Percentiles rank a stretch among this genome's conserved stretches.
phyloP scores from a whole-genome alignment of 2,113 vertebrate species.

The Mastomys natalensis region DNA sequence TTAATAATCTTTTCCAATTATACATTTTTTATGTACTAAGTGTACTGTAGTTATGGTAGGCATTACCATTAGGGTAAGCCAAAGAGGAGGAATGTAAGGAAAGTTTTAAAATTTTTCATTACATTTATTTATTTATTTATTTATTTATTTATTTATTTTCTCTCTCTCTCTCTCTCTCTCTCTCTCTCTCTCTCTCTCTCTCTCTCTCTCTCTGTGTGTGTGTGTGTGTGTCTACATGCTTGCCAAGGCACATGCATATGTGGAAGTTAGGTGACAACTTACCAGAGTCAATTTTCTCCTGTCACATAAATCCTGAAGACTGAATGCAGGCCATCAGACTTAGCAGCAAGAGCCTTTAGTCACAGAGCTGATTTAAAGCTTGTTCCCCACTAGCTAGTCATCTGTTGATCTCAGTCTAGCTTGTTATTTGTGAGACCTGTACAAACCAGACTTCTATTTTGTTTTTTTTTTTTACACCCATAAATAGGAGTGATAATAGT shows the following conservation, averaged over 20 bases:
- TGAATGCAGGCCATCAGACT: not conserved
- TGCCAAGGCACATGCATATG: not conserved
- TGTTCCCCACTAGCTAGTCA: not conserved
- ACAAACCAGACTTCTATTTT: not conserved
- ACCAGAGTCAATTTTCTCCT: not conserved
- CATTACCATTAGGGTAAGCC: conserved; percentile 14
- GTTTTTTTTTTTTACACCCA: not conserved
- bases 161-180: too few species aligned
- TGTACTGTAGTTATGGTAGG: not conserved
- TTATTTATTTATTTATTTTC: not conserved
- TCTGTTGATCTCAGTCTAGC: not conserved
- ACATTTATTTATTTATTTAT: not conserved
- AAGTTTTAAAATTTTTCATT: not conserved
- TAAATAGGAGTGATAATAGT: not conserved
- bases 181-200: too few species aligned
- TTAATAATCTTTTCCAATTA: not conserved
- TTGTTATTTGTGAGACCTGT: not conserved
- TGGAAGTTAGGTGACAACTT: not conserved
- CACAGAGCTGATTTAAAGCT: not conserved
- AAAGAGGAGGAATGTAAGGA: not conserved
- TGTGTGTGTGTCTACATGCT: not conserved
- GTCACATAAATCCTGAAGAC: not conserved
- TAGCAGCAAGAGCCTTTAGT: not conserved
- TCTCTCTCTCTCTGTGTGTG: too few species aligned
- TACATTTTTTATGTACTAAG: not conserved